Evolutionary conservation across 2,888 invertebrate species (phyloP).

Genomic region (Rhabditophanes sp.): DNA sequence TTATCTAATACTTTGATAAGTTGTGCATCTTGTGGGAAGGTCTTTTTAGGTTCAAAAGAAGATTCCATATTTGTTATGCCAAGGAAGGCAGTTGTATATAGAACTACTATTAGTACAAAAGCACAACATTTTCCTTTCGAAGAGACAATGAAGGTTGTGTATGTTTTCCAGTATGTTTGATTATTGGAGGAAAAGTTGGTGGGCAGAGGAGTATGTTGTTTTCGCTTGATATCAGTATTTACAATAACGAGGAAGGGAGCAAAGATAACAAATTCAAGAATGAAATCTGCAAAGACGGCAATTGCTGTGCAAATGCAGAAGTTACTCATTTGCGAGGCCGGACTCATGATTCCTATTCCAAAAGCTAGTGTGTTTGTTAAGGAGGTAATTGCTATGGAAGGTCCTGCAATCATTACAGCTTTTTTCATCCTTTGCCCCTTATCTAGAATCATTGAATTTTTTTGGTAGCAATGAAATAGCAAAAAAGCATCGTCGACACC

Average conservation of each 20-base stretch:
- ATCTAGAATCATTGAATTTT: slow-evolving; percentile 10
- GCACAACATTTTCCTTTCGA: slow-evolving; percentile 13
- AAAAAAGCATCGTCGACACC: slow-evolving; percentile 42
- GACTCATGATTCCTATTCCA: slow-evolving; percentile 34
- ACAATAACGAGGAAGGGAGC: slow-evolving; percentile 17
- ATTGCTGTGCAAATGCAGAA: slow-evolving; percentile 37
- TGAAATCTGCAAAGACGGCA: slow-evolving; percentile 30
- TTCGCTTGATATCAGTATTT: slow-evolving; percentile 1
- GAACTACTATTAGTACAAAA: slow-evolving; percentile 12
- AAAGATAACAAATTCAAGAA: slow-evolving; percentile 31
- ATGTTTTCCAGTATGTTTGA: slow-evolving; percentile 6
- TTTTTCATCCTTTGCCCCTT: slow-evolving; percentile 8
- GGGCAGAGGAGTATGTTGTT: neutral
- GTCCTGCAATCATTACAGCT: slow-evolving; percentile 27
- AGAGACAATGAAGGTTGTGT: slow-evolving; percentile 15
- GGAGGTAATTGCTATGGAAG: slow-evolving; percentile 39
- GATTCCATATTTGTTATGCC: slow-evolving; percentile 22
- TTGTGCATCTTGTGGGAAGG: slow-evolving; percentile 30
- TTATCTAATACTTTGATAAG: slow-evolving; percentile 18
- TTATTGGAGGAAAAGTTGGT: slow-evolving; percentile 1
- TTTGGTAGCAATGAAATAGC: slow-evolving; percentile 32
- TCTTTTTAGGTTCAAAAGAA: slow-evolving; percentile 33
- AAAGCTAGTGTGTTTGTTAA: slow-evolving; percentile 39
- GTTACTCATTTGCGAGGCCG: slow-evolving; percentile 29
- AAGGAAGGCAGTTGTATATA: slow-evolving; percentile 16